phyloP scores from a whole-genome alignment of 2,888 invertebrate species.

The Cephus pulcher region DNA sequence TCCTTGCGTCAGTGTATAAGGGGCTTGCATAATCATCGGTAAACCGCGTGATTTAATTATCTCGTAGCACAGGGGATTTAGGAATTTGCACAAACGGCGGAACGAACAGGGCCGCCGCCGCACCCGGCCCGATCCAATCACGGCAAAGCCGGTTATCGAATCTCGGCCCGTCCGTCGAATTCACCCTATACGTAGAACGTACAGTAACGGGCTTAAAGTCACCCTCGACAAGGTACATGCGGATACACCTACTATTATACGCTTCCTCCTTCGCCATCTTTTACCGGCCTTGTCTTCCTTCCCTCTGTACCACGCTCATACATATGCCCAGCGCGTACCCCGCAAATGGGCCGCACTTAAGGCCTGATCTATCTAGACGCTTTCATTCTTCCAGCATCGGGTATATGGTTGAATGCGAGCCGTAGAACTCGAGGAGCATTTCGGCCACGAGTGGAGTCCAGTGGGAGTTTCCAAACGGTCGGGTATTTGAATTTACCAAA shows the following conservation, averaged over 20 bases:
- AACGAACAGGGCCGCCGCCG: neutral
- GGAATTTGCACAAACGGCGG: constrained; percentile 6
- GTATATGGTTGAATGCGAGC: constrained; percentile 3
- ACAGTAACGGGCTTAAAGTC: neutral
- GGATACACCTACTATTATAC: neutral
- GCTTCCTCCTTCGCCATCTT: neutral
- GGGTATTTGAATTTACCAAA: constrained; percentile 20
- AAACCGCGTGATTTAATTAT: constrained; percentile 17
- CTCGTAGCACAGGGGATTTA: constrained; percentile 19
- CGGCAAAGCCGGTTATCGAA: neutral
- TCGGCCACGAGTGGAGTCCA: neutral
- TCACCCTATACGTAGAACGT: neutral
- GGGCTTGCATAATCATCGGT: constrained; percentile 9
- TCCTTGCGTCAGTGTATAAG: neutral
- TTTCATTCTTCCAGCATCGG: neutral
- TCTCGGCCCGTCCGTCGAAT: neutral
- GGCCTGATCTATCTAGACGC: neutral
- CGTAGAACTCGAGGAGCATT: neutral
- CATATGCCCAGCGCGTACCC: neutral
- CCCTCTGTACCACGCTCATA: neutral
- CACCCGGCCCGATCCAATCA: neutral
- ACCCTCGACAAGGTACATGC: neutral
- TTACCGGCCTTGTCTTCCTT: neutral
- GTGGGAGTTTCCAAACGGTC: constrained; percentile 5
- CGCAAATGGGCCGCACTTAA: neutral